Evolutionary conservation across 2,888 invertebrate genomes (phyloP), one percentile per base, ranked within the genome.

Genomic region (Sarcophaga rosellei): DNA sequence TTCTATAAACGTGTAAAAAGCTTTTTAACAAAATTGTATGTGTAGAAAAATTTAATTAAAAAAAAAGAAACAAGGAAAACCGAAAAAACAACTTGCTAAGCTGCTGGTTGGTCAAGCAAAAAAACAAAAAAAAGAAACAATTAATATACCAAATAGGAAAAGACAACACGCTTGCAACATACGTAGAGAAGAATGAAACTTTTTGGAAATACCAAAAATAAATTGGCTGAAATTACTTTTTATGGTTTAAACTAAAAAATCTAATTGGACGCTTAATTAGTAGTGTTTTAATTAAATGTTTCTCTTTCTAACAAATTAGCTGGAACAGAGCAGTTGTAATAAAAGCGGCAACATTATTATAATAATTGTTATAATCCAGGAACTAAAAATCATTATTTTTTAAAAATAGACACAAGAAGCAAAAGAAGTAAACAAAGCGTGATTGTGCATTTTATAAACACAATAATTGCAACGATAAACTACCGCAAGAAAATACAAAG

Each of bases 1-100:
- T 23, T 59, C 20, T 35, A 35, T 72, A 59, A 77, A 82, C 72
- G 72, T 72, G 61, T 66, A 44, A 35, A 25, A 74, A 68, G 53
- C 68, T 57, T 73, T 62, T 75, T 70, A 17, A 53, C 53, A 53
- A 53, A 53, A 53, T 53, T 53, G 17, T n/a, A 65, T 65, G 8
- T 23, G 25, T 35, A 35, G 4, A 35, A 35, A 65, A 65, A 65
- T 23, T 65, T 15, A 25, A 2, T 53, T 17, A 17, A 53, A 53
- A 47, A 12, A 47, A 53, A 57, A 11, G 47, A 75, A 53, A 35
- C 21, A 62, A 57, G 57, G 3, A 59, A 65, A 35, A 35, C 10
- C 35, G 53, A 53, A 17, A 53, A 12, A 47, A 15, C 53, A 68
- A 63, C 68, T 74, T 66, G 45, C 20, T 53, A 75, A 75, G 78